A percentile compares a stretch with the other conserved stretches of the same genome.
Evolutionary conservation across 2,113 vertebrate genomes (phyloP).

Genomic region (Anas platyrhynchos): DNA sequence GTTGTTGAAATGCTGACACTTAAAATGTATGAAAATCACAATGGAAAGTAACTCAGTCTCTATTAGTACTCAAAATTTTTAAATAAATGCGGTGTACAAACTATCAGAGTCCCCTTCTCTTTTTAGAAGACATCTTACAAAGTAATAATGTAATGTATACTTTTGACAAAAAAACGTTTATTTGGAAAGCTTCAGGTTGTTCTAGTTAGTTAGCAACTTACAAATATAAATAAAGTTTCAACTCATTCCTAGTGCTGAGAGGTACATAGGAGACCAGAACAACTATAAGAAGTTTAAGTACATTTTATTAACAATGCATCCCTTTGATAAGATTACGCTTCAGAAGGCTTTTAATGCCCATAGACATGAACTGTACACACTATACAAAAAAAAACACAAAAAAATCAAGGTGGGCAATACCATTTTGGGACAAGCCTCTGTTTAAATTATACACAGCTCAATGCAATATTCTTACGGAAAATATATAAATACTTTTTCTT

Average conservation of each 20-base stretch:
- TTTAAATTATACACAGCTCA: slow-evolving; percentile 88
- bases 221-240: neutral
- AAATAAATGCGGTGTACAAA: neutral
- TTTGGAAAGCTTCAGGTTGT: neutral
- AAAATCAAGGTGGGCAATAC: slow-evolving; percentile 84
- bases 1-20: neutral
- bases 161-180: neutral
- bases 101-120: neutral
- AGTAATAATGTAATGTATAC: neutral
- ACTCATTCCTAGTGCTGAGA: neutral
- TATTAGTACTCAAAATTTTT: neutral
- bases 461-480: slow-evolving; percentile 97
- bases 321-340: slow-evolving; percentile 95
- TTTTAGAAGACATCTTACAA: neutral
- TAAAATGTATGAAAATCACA: neutral
- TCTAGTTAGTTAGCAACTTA: neutral
- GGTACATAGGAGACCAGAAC: slow-evolving; percentile 35
- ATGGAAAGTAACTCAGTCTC: neutral
- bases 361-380: slow-evolving; percentile 94
- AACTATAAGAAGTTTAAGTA: slow-evolving; percentile 74
- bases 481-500: slow-evolving; percentile 98
- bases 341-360: slow-evolving; percentile 91
- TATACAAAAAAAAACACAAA: slow-evolving; percentile 82
- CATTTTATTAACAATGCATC: slow-evolving; percentile 97
- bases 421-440: slow-evolving; percentile 81